These are phyloP conservation scores for Tigriopus japonicus DNA, from an alignment of 1,140 invertebrate genomes.

Conservation along the genomic window DNA sequence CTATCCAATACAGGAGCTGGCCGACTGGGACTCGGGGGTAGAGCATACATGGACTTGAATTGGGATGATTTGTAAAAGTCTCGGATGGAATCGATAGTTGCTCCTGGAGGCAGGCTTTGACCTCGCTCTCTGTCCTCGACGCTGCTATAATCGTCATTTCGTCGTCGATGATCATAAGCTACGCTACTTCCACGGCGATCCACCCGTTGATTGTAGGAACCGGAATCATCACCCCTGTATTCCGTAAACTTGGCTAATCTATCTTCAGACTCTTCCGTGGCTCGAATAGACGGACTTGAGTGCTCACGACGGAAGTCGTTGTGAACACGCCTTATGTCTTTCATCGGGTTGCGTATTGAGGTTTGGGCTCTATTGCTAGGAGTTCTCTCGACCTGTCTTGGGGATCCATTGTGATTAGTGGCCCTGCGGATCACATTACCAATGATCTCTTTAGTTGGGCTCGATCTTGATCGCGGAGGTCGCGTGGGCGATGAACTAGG, in stretches of 20 bases:
- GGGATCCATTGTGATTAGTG: too few relatives aligned
- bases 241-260: constrained; percentile 6
- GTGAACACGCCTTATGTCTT: not conserved
- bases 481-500: constrained; percentile 13
- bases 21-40: constrained; percentile 8
- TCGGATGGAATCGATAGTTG: constrained; percentile 6
- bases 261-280: not conserved
- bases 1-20: constrained; percentile 3
- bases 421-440: not conserved
- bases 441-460: constrained; percentile 1
- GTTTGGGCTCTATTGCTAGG: not conserved
- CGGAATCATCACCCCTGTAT: constrained; percentile 1
- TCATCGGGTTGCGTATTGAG: not conserved
- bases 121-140: constrained; percentile 8
- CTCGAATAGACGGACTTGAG: not conserved
- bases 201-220: not conserved
- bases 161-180: not conserved
- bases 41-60: constrained; percentile 12
- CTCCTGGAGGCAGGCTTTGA: constrained; percentile 13
- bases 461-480: constrained; percentile 5
- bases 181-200: not conserved
- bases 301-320: not conserved
- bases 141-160: not conserved
- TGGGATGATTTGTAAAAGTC: constrained; percentile 15
- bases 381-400: not conserved